Percentiles rank a stretch among this genome's conserved stretches.
Evolutionary conservation across 2,888 invertebrate species (phyloP).

Genomic region (Trichogramma evanescens): DNA sequence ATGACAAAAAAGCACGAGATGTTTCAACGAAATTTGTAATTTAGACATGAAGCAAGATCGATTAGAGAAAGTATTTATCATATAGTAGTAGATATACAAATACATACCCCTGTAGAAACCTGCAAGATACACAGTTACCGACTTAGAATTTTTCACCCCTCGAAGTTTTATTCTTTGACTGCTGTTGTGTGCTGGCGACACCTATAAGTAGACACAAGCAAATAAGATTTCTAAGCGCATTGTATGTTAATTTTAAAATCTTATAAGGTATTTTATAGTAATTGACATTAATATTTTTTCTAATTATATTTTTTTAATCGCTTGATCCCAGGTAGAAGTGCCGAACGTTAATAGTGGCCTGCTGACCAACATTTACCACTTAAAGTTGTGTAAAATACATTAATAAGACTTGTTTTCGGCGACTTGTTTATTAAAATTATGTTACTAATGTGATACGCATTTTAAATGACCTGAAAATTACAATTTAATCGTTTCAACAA

Average conservation of each 20-base stretch:
- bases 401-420: not conserved
- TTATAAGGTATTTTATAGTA: not conserved
- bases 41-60: no score
- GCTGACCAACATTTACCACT: not conserved
- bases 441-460: no score
- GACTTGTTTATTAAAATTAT: no score
- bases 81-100: no score
- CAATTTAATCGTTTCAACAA: no score
- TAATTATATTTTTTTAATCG: not conserved
- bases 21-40: no score
- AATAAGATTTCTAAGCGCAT: not conserved
- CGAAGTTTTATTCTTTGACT: slow-evolving; percentile 8
- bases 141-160: slow-evolving; percentile 17
- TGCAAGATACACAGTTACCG: slow-evolving; percentile 20
- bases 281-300: not conserved
- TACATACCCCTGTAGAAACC: slow-evolving; percentile 19
- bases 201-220: slow-evolving; percentile 18
- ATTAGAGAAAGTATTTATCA: no score
- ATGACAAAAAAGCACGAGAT: no score
- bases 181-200: slow-evolving; percentile 30
- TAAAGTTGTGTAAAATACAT: not conserved
- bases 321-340: not conserved
- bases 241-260: not conserved
- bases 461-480: no score
- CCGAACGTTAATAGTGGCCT: not conserved